Conservation (phyloP, 2,113 vertebrate species). For the Rhinoderma darwinii region DNA sequence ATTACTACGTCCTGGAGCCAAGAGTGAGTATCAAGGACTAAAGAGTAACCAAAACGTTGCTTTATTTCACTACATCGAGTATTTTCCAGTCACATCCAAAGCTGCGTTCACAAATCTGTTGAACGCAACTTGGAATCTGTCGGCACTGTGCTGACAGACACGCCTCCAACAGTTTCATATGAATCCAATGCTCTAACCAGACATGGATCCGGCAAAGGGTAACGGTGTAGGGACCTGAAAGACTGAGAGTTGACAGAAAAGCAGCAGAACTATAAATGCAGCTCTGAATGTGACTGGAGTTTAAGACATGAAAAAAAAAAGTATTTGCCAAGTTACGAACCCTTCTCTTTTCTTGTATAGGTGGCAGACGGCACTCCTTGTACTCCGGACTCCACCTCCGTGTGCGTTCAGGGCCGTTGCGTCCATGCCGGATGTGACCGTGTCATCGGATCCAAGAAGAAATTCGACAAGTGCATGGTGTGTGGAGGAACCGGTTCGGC, state of each 20-base stretch:
- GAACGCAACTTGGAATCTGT: background rate
- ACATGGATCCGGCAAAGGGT: no score
- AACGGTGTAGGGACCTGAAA: no score
- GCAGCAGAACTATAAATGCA: background rate
- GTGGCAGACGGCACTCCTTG: slow-evolving; percentile 75
- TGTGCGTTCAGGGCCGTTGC: slow-evolving; percentile 77
- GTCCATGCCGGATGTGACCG: slow-evolving; percentile 73
- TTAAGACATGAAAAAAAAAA: background rate
- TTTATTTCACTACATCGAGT: background rate
- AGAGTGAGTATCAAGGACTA: slow-evolving; percentile 64
- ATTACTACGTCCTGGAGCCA: slow-evolving; percentile 71
- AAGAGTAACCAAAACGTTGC: no score
- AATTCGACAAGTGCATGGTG: slow-evolving; percentile 75
- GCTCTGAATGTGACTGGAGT: background rate
- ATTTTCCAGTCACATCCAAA: background rate
- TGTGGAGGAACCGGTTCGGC: slow-evolving; percentile 71
- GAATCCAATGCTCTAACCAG: no score
- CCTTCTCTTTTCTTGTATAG: slow-evolving; percentile 52
- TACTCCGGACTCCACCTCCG: slow-evolving; percentile 67
- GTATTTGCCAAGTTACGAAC: no score
- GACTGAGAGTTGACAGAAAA: no score
- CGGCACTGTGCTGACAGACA: background rate
- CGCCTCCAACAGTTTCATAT: background rate
- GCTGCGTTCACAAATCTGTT: background rate
- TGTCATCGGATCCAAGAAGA: slow-evolving; percentile 75